A percentile compares a stretch with the other conserved stretches of the same genome.
Evolutionary conservation across 2,113 vertebrate species (phyloP).

Genomic region (Colaptes auratus): DNA sequence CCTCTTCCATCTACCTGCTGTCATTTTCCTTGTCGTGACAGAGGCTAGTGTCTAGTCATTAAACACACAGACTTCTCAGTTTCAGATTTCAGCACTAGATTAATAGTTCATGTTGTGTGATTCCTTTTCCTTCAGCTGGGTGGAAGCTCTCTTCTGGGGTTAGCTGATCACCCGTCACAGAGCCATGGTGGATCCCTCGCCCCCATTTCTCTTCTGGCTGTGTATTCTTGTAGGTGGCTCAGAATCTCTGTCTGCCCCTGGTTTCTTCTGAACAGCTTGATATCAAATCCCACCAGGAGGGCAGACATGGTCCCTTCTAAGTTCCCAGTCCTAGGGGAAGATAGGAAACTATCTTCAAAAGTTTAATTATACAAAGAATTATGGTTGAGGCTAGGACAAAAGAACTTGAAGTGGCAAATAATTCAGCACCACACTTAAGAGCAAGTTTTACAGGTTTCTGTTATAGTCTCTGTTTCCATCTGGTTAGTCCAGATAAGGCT

Average conservation of each 20-base stretch:
- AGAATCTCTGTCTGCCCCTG: background rate
- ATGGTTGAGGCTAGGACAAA: background rate
- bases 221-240: background rate
- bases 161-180: background rate
- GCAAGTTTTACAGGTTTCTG: constrained; percentile 53
- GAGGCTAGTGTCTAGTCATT: constrained; percentile 27
- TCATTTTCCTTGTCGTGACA: constrained; percentile 57
- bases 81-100: constrained; percentile 27
- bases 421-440: constrained; percentile 32
- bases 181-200: background rate
- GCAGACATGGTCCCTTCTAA: background rate
- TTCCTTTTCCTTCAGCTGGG: background rate
- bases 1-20: constrained; percentile 52
- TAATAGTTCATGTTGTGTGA: background rate
- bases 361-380: background rate
- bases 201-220: background rate
- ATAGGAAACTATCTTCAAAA: background rate
- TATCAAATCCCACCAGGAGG: background rate
- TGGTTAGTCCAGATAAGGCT: constrained; percentile 74
- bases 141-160: background rate
- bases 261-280: background rate
- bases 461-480: constrained; percentile 51
- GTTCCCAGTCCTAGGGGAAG: background rate
- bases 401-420: background rate
- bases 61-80: constrained; percentile 10